These are phyloP conservation scores for Potamilus streckersoni DNA, from an alignment of 1,140 invertebrate genomes.

Conservation along the genomic window DNA sequence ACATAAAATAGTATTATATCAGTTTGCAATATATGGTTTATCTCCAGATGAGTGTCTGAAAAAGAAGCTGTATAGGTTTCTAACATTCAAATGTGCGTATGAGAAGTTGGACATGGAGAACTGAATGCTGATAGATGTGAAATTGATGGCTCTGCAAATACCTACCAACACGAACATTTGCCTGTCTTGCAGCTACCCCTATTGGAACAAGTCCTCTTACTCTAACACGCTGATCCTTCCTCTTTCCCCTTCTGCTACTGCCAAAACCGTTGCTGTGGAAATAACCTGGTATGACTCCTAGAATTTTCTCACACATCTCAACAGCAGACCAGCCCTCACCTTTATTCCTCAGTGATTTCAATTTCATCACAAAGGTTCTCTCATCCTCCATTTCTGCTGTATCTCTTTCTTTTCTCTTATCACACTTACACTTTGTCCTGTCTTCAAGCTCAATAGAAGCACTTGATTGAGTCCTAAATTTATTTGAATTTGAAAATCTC, in stretches of 20 bases:
- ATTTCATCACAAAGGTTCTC: background rate
- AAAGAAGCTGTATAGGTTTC: no score
- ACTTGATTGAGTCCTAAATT: background rate
- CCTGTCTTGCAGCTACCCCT: constrained; percentile 20
- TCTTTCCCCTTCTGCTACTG: constrained; percentile 5
- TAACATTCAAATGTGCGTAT: no score
- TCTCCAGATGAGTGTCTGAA: no score
- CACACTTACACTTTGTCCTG: constrained; percentile 1
- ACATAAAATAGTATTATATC: no score
- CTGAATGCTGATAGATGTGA: no score
- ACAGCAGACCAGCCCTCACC: constrained; percentile 9
- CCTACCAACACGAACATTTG: constrained; percentile 26
- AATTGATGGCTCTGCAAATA: background rate
- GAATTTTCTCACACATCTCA: constrained; percentile 21
- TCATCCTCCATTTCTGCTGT: background rate
- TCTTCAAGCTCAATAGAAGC: background rate
- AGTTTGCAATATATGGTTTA: no score
- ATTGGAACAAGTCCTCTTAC: constrained; percentile 15
- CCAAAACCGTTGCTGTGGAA: constrained; percentile 7
- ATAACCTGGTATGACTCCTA: constrained; percentile 30
- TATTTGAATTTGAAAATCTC: background rate
- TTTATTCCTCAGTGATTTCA: background rate
- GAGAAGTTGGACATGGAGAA: no score
- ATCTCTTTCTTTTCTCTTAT: constrained; percentile 4
- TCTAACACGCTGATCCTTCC: constrained; percentile 23